Evolutionary conservation across 2,888 invertebrate genomes (phyloP).

Genomic region (Drosophila meridionalis): DNA sequence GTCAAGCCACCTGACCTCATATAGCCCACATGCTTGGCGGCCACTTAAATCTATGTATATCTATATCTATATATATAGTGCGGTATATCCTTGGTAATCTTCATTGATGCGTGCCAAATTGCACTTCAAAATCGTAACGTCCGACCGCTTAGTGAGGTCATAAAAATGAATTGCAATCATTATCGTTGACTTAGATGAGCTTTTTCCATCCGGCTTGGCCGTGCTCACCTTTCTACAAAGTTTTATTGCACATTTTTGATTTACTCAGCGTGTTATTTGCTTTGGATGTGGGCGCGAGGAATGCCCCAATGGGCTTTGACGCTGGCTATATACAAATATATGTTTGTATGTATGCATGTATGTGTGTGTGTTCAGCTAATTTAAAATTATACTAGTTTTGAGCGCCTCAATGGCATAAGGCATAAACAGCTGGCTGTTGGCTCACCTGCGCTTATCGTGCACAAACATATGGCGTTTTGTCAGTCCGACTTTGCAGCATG

Average conservation of each 20-base stretch:
- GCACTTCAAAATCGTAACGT: conserved; percentile 61
- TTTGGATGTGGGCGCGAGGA: conserved; percentile 23
- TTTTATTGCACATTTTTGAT: conserved; percentile 77
- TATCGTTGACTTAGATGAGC: conserved; percentile 77
- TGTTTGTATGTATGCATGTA: neutral
- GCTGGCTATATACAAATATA: neutral
- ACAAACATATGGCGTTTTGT: conserved; percentile 78
- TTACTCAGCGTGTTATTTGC: conserved; percentile 52
- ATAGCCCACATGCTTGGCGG: conserved; percentile 15
- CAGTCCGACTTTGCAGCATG: conserved; percentile 60
- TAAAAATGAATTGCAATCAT: conserved; percentile 81
- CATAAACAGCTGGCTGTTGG: conserved; percentile 13
- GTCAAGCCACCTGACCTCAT: neutral
- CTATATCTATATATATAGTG: neutral
- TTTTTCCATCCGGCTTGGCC: conserved; percentile 38
- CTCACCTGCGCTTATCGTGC: conserved; percentile 58
- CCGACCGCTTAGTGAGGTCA: conserved; percentile 66
- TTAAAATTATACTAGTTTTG: conserved; percentile 72
- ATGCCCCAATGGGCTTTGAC: conserved; percentile 29
- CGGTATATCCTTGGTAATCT: conserved; percentile 25
- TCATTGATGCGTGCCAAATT: conserved; percentile 69
- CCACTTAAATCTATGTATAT: conserved; percentile 1
- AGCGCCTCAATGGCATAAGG: conserved; percentile 43
- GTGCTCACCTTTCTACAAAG: conserved; percentile 47
- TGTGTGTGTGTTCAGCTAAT: conserved; percentile 52